phyloP scores from a whole-genome alignment of 2,113 vertebrate genomes.

The Aegotheles bennettii region DNA sequence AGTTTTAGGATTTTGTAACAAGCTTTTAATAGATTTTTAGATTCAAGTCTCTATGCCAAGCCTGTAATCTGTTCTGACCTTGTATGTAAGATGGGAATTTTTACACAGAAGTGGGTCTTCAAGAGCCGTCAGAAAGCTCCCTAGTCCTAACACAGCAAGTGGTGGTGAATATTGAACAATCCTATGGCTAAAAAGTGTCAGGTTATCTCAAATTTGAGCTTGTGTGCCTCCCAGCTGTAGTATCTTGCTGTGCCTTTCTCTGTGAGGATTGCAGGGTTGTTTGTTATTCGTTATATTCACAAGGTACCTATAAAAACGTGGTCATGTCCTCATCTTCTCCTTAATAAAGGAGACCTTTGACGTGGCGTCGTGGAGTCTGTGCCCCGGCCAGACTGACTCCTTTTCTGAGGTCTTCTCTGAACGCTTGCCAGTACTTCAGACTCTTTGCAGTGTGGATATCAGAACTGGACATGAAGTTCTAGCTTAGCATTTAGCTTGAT shows the following conservation, averaged over 20 bases:
- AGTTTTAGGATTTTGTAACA: neutral
- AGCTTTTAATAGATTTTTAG: neutral
- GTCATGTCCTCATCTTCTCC: neutral
- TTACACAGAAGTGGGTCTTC: neutral
- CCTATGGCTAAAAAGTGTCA: neutral
- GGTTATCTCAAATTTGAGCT: neutral
- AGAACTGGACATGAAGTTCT: neutral
- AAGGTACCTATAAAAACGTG: neutral
- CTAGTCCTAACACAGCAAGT: neutral
- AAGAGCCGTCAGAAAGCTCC: neutral
- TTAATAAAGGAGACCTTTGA: neutral
- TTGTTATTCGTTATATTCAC: neutral
- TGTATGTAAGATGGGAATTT: neutral
- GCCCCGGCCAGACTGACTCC: neutral
- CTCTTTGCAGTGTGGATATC: neutral
- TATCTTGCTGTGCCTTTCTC: neutral
- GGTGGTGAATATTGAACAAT: neutral
- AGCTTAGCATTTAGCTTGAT: neutral
- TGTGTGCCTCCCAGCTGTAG: neutral
- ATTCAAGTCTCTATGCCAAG: neutral
- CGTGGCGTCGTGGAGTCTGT: neutral
- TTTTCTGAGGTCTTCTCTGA: neutral
- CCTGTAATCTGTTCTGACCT: neutral
- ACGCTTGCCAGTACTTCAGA: accelerated
- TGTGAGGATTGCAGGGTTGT: neutral